Evolutionary conservation across 1,140 invertebrate species (phyloP).

Genomic region (Harlomillsia oculata): DNA sequence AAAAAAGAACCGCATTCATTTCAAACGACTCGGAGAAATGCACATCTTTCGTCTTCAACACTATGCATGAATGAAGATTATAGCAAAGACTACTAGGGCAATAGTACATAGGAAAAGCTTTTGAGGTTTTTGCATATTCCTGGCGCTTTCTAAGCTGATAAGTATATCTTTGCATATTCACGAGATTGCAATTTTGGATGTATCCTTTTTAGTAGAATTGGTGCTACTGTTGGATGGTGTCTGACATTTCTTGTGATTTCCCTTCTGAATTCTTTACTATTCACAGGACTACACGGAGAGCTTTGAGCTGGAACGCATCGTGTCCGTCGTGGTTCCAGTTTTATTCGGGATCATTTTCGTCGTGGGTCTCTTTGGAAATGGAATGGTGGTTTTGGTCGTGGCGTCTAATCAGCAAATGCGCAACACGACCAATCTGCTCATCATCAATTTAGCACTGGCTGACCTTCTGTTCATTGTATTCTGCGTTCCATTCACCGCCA

Average conservation of each 20-base stretch:
- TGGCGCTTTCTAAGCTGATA: no score
- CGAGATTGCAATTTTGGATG: neutral
- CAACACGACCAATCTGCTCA: constrained; percentile 84
- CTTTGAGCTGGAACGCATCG: constrained; percentile 47
- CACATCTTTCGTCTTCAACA: no score
- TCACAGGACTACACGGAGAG: constrained; percentile 15
- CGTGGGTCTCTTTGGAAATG: constrained; percentile 78
- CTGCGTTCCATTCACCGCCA: constrained; percentile 88
- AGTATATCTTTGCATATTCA: neutral
- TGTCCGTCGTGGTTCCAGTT: constrained; percentile 66
- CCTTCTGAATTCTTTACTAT: neutral
- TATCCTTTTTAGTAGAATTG: neutral
- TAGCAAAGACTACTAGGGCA: neutral
- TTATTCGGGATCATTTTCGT: constrained; percentile 80
- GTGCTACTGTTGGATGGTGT: neutral
- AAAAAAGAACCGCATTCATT: no score
- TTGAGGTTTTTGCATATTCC: no score
- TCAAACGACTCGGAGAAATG: no score
- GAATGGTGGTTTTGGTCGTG: constrained; percentile 64
- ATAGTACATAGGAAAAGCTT: neutral
- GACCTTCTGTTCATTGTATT: constrained; percentile 90
- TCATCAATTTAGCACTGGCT: constrained; percentile 77
- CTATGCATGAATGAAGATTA: no score
- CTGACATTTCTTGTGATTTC: neutral
- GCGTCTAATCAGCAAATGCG: constrained; percentile 80